These are phyloP conservation scores for Tuta absoluta DNA, from an alignment of 2,888 invertebrate species.

Conservation along the genomic window DNA sequence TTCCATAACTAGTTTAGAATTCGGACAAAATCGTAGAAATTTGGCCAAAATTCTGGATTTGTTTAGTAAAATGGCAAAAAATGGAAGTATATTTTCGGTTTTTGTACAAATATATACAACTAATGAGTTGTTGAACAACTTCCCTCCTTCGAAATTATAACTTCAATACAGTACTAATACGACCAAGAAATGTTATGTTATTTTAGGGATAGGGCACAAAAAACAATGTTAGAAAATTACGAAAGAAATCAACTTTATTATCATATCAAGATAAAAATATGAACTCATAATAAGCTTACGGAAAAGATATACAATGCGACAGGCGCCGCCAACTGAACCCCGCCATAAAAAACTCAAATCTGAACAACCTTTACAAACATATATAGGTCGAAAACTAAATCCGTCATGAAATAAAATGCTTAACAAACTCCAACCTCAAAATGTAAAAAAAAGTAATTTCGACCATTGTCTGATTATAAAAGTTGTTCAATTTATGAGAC, in stretches of 20 bases:
- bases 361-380: background rate
- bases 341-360: background rate
- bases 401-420: background rate
- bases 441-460: background rate
- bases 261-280: conserved; percentile 74
- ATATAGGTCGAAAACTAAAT: background rate
- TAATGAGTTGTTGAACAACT: too few species aligned
- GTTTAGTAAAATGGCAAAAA: too few species aligned
- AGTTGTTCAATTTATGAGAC: background rate
- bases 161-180: too few species aligned
- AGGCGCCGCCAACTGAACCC: background rate
- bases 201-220: conserved; percentile 21
- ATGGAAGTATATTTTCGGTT: too few species aligned
- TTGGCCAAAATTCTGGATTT: too few species aligned
- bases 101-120: too few species aligned
- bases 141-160: too few species aligned
- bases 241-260: conserved; percentile 81
- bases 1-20: too few species aligned
- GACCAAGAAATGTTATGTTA: too few species aligned
- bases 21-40: too few species aligned
- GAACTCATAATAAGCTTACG: conserved; percentile 77
- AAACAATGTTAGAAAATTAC: conserved; percentile 72
- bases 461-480: background rate
- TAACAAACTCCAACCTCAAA: background rate
- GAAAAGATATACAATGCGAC: conserved; percentile 63